Percentiles rank a stretch among this genome's conserved stretches.
Conservation (phyloP, 2,113 vertebrate genomes). For the Oncorhynchus kisutch region DNA sequence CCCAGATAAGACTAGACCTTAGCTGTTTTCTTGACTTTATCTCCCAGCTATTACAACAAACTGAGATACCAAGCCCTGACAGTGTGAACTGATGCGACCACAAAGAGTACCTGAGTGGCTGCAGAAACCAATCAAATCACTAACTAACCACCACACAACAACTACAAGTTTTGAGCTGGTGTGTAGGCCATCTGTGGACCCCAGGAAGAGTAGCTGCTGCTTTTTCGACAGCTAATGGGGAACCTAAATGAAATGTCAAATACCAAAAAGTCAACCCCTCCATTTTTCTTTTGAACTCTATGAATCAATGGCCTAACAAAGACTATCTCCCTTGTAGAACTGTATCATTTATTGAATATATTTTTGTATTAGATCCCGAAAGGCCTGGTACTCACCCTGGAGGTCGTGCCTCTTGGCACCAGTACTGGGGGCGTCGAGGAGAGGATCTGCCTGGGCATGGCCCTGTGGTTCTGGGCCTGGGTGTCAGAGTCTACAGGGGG, state of each 20-base stretch:
- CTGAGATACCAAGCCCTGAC: neutral
- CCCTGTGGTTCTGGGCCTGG: neutral
- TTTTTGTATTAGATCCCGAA: neutral
- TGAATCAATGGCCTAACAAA: too few relatives aligned
- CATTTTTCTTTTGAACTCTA: too few relatives aligned
- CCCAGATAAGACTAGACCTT: conserved; percentile 29
- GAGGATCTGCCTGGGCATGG: neutral
- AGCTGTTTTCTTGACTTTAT: neutral
- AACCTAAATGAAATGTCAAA: too few relatives aligned
- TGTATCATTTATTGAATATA: neutral
- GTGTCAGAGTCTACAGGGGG: conserved; percentile 39
- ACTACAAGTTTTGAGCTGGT: too few relatives aligned
- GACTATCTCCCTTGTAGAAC: too few relatives aligned
- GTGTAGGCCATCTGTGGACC: too few relatives aligned
- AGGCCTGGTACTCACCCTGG: conserved; percentile 52
- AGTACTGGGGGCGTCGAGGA: conserved; percentile 36
- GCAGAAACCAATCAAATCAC: neutral
- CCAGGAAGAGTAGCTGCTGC: too few relatives aligned
- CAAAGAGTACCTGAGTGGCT: neutral
- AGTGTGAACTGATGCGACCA: neutral
- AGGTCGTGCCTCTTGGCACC: conserved; percentile 62
- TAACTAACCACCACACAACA: too few relatives aligned
- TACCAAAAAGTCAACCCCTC: too few relatives aligned
- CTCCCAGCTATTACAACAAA: neutral
- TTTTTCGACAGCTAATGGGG: too few relatives aligned